Conservation (phyloP, 1,140 invertebrate genomes). For the Drosophila mayri region DNA sequence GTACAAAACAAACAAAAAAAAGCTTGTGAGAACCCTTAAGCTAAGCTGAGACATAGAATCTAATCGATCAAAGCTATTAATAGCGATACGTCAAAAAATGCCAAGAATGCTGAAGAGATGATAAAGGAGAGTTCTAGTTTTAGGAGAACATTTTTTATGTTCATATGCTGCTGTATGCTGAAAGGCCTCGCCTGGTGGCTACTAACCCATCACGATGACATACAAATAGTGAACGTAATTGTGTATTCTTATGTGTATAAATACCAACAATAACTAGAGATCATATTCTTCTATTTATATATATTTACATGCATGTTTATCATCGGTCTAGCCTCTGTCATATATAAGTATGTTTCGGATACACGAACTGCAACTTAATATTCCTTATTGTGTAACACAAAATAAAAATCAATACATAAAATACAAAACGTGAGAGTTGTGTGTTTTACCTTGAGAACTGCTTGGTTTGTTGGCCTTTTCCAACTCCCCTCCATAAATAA, state of each 20-base stretch:
- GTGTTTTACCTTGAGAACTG: too few species aligned
- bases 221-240: constrained; percentile 32
- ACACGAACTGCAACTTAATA: constrained; percentile 72
- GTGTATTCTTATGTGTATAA: constrained; percentile 31
- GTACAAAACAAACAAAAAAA: constrained; percentile 15
- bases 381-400: constrained; percentile 79
- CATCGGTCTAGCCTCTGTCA: constrained; percentile 49
- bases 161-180: constrained; percentile 8
- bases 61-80: constrained; percentile 3
- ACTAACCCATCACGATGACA: constrained; percentile 28
- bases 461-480: too few species aligned
- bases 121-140: constrained; percentile 16
- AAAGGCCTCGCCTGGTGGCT: constrained; percentile 37
- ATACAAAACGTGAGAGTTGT: not conserved
- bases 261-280: constrained; percentile 39
- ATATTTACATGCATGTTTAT: constrained; percentile 47
- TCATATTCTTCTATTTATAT: constrained; percentile 43
- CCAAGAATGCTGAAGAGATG: constrained; percentile 31
- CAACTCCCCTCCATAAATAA: too few species aligned
- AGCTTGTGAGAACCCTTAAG: constrained; percentile 8
- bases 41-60: constrained; percentile 20
- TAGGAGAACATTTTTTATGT: constrained; percentile 11
- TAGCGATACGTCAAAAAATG: constrained; percentile 6
- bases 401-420: constrained; percentile 1
- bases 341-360: constrained; percentile 52